Percentiles rank a stretch among this genome's conserved stretches.
Evolutionary conservation across 2,888 invertebrate genomes (phyloP).

Genomic region (Cacoxenus indagator): DNA sequence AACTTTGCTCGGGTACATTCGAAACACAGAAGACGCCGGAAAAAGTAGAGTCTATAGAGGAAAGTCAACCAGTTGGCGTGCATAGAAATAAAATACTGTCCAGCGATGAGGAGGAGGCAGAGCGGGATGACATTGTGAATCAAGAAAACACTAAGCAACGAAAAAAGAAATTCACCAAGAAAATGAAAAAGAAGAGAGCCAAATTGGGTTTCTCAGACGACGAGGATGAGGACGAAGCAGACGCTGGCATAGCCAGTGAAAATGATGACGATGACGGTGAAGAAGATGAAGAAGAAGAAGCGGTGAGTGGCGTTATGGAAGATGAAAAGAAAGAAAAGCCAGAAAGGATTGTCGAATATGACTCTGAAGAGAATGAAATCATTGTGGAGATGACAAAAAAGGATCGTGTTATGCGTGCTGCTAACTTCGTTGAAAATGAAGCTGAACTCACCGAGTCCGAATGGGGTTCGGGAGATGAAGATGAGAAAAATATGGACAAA

Average conservation of each 20-base stretch:
- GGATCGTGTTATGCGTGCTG: slow-evolving; percentile 71
- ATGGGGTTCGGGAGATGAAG: slow-evolving; percentile 90
- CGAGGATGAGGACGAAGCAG: slow-evolving; percentile 59
- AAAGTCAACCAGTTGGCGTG: background rate
- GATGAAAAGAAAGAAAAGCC: slow-evolving; percentile 58
- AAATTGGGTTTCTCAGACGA: slow-evolving; percentile 69
- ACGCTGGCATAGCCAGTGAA: slow-evolving; percentile 24
- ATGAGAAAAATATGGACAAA: slow-evolving; percentile 83
- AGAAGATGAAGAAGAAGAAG: slow-evolving; percentile 20
- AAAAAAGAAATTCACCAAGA: slow-evolving; percentile 66
- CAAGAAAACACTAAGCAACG: slow-evolving; percentile 34
- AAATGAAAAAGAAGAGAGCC: slow-evolving; percentile 59
- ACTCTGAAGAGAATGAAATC: slow-evolving; percentile 88
- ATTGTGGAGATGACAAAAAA: slow-evolving; percentile 66
- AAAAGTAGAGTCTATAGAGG: background rate
- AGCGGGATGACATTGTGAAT: background rate
- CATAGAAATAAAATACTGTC: slow-evolving; percentile 70
- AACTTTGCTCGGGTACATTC: slow-evolving; percentile 75
- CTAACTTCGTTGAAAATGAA: slow-evolving; percentile 89
- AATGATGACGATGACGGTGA: slow-evolving; percentile 26
- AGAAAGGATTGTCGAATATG: slow-evolving; percentile 77
- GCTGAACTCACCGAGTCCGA: slow-evolving; percentile 94
- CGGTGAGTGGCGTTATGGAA: slow-evolving; percentile 39
- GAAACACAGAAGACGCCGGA: slow-evolving; percentile 44
- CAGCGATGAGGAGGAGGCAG: slow-evolving; percentile 70